Evolutionary conservation across 2,113 vertebrate genomes (phyloP).

Genomic region (Salvelinus sp.): DNA sequence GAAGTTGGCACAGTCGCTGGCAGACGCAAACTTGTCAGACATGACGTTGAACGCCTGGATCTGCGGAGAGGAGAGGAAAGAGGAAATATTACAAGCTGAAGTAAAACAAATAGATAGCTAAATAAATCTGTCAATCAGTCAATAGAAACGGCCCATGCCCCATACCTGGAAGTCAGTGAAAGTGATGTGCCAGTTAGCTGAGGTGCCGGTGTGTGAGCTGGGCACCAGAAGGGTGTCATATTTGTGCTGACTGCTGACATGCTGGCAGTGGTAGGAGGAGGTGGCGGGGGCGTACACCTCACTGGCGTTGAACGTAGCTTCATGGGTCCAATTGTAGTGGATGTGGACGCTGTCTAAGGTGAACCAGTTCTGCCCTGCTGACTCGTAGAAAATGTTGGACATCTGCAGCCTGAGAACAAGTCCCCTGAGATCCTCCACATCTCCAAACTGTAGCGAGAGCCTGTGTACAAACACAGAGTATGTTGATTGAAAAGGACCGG

Average conservation of each 20-base stretch:
- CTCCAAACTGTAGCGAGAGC: conserved; percentile 87
- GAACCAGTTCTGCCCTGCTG: conserved; percentile 90
- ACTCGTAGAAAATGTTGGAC: conserved; percentile 83
- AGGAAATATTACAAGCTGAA: conserved; percentile 16
- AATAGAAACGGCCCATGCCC: conserved; percentile 47
- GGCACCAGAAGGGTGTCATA: conserved; percentile 84
- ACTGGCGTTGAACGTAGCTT: conserved; percentile 86
- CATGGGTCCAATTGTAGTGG: conserved; percentile 88
- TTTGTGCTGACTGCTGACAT: conserved; percentile 88
- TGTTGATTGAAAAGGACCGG: neutral
- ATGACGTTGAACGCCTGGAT: conserved; percentile 92
- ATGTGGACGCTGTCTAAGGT: conserved; percentile 89
- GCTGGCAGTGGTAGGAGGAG: conserved; percentile 89
- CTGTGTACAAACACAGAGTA: conserved; percentile 67
- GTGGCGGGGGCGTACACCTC: conserved; percentile 83
- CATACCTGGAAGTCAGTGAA: conserved; percentile 94
- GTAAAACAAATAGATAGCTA: conserved; percentile 41
- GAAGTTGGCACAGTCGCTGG: conserved; percentile 86
- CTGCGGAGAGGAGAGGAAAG: conserved; percentile 66
- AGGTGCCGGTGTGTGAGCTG: conserved; percentile 74
- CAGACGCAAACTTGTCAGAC: conserved; percentile 84
- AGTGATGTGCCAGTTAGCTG: conserved; percentile 70
- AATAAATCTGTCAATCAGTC: conserved; percentile 32
- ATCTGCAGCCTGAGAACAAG: conserved; percentile 89
- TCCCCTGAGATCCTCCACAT: conserved; percentile 80